Evolutionary conservation across 2,113 vertebrate species (phyloP).

Genomic region (Redunca redunca): DNA sequence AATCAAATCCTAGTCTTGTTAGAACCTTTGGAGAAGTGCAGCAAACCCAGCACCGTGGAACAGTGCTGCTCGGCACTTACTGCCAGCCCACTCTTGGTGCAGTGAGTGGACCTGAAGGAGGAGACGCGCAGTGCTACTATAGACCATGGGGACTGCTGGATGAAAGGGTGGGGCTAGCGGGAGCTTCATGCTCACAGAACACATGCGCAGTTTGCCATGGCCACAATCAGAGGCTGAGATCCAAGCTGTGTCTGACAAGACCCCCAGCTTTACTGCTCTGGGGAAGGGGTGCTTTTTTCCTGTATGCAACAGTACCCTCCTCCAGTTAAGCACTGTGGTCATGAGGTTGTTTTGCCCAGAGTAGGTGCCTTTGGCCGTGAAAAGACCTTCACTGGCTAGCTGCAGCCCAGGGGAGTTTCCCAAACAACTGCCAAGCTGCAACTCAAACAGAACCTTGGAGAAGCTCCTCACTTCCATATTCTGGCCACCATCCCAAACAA

Average conservation of each 20-base stretch:
- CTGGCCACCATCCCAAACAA: not conserved
- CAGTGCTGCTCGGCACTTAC: not conserved
- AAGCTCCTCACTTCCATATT: not conserved
- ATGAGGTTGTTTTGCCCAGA: not conserved
- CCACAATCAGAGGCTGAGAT: not conserved
- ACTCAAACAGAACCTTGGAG: not conserved
- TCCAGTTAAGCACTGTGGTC: not conserved
- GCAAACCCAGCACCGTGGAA: not conserved
- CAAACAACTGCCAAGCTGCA: not conserved
- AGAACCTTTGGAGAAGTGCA: not conserved
- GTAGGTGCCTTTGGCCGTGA: not conserved
- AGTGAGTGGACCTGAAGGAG: not conserved
- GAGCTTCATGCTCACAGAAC: not conserved
- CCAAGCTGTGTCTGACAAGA: not conserved
- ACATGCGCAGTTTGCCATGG: not conserved
- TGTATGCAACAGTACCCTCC: not conserved
- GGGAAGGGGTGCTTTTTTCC: not conserved
- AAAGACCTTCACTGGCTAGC: not conserved
- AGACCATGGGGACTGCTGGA: accelerated
- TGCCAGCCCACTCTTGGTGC: not conserved
- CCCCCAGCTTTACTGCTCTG: not conserved
- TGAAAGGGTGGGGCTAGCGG: not conserved
- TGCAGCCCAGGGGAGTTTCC: not conserved
- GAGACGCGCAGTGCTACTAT: no score
- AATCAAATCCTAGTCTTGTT: not conserved